Base-by-base conservation (phyloP, 2,888 invertebrate genomes). In the Heterodera filipjevi region DNA sequence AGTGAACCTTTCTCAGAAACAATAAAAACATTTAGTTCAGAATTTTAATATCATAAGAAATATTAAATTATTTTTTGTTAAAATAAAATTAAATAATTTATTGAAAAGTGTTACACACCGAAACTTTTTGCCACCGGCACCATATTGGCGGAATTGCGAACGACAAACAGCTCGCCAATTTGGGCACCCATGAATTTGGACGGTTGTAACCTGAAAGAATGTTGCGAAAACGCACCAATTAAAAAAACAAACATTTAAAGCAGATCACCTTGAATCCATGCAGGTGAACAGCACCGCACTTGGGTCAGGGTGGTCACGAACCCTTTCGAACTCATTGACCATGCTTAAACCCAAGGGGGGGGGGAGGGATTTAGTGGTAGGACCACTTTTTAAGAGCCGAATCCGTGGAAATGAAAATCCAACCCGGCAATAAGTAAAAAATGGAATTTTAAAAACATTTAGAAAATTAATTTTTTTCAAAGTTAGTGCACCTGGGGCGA, bases 81-180 rank as follows among this genome's bases (percentile, higher is more conserved):
- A 80, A 46, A 39, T n/a, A 46, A 3, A 14, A 3, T 33, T 30
- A 10, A 39, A 39, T 6, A 39, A 1, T 39, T 76, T 76, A 22
- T 3, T 14, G 8, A 66, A 30, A n/a, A n/a, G n/a, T n/a, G n/a
- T 30, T 39, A 22, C 32, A 22, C 44, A 87, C 92, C 91, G 89
- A 95, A 95, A 89, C 94, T 93, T 88, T 94, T 93, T 22, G 95
- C 94, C 90, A 96, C 94, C 0, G 97, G 97, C 86, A 97, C 93
- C 79, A 98, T 92, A 90, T 97, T 98, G 6, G 96, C 98, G 71
- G 97, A 96, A 92, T 97, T 98, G 90, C 97, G 92, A 1, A 97
- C 95, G 86, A 97, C 94, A 92, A 96, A 97, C 95, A 96, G 96
- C 90, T 98, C 96, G 71, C 98, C 98, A 82, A 96, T 94, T 90